Conservation (phyloP, 1,140 invertebrate genomes). For the Argopecten irradians region DNA sequence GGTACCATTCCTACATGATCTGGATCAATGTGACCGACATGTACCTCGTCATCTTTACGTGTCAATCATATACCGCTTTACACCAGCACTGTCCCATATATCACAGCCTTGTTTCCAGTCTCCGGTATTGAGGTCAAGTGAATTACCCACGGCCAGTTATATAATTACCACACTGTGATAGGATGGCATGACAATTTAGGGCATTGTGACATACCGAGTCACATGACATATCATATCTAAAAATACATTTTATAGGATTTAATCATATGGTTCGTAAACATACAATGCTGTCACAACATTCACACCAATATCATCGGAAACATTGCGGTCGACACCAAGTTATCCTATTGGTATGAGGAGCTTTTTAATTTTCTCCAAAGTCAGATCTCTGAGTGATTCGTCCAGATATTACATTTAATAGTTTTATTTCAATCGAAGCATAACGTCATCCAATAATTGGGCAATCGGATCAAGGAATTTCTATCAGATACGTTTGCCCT, state of each 20-base stretch:
- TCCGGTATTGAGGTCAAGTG: neutral
- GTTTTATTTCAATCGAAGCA: too few species aligned
- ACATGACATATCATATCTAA: neutral
- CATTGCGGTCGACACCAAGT: too few species aligned
- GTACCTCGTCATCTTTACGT: neutral
- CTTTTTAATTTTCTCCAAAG: too few species aligned
- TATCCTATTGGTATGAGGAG: too few species aligned
- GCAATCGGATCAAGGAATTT: too few species aligned
- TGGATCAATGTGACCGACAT: constrained; percentile 3
- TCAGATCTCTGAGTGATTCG: too few species aligned
- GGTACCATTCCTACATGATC: neutral
- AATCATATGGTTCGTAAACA: too few species aligned
- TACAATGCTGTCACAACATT: too few species aligned
- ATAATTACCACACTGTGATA: neutral
- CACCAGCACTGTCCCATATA: neutral
- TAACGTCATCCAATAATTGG: too few species aligned
- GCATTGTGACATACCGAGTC: neutral
- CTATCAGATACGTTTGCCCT: too few species aligned
- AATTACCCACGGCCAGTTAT: neutral
- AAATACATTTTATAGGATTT: neutral
- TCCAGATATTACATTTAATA: too few species aligned
- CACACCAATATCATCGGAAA: too few species aligned
- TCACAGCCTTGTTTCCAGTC: neutral
- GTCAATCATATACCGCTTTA: neutral
- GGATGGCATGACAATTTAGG: neutral